Evolutionary conservation across 2,888 invertebrate genomes (phyloP).

Genomic region (Parnassius glacialis): DNA sequence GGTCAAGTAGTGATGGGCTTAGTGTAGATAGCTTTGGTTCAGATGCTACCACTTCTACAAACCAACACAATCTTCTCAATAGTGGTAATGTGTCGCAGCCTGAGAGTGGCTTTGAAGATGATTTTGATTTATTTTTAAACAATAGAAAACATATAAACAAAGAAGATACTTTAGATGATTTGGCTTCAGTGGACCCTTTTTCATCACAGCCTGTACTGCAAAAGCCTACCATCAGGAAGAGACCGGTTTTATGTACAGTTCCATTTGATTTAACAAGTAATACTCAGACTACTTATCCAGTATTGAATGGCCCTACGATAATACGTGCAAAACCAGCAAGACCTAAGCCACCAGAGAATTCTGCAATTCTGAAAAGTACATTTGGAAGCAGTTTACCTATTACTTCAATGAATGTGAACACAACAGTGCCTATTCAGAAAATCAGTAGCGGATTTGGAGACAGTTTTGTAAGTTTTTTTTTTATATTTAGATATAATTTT

Average conservation of each 20-base stretch:
- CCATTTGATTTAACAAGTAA: constrained; percentile 83
- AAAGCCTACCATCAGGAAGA: constrained; percentile 67
- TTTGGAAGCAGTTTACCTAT: constrained; percentile 55
- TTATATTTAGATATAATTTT: neutral
- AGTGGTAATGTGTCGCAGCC: constrained; percentile 86
- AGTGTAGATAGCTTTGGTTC: constrained; percentile 89
- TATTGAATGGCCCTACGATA: constrained; percentile 85
- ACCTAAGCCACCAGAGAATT: constrained; percentile 78
- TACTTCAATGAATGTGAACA: constrained; percentile 66
- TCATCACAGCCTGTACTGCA: constrained; percentile 63
- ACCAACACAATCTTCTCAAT: constrained; percentile 75
- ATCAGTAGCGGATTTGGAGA: constrained; percentile 59
- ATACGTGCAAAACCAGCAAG: constrained; percentile 84
- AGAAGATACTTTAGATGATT: constrained; percentile 76
- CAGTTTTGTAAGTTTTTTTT: constrained; percentile 58
- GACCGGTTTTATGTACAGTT: constrained; percentile 82
- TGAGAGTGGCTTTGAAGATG: constrained; percentile 92
- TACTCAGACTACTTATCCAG: constrained; percentile 42
- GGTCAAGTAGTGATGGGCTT: constrained; percentile 87
- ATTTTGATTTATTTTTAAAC: constrained; percentile 85
- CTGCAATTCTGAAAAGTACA: constrained; percentile 64
- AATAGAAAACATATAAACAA: constrained; percentile 62
- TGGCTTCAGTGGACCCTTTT: constrained; percentile 79
- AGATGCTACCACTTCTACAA: constrained; percentile 82
- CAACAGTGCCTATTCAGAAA: constrained; percentile 69